Percentiles rank a stretch among this genome's conserved stretches.
Conservation (phyloP, 2,113 vertebrate genomes). For the Parus major region DNA sequence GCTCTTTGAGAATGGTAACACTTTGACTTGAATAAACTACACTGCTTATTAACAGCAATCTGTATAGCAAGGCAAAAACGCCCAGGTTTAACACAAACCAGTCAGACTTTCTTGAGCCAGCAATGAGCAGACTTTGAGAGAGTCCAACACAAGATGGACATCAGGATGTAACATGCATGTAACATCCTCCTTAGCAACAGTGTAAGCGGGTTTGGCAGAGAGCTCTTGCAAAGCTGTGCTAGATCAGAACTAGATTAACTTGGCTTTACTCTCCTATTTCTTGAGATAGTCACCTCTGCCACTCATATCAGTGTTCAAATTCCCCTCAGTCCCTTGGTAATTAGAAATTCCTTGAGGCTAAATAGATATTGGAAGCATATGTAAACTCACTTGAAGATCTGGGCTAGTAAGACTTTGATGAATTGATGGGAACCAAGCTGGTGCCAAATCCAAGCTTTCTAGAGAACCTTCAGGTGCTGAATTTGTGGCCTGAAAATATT, state of each 20-base stretch:
- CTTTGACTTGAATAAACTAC: conserved; percentile 14
- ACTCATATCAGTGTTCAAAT: background rate
- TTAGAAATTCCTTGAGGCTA: conserved; percentile 34
- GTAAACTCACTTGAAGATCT: background rate
- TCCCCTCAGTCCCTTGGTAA: background rate
- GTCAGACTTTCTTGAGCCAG: background rate
- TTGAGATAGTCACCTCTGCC: conserved; percentile 12
- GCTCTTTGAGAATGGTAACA: background rate
- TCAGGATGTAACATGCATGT: background rate
- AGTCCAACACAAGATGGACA: background rate
- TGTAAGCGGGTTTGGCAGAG: background rate
- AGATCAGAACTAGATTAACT: conserved; percentile 35
- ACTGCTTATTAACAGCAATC: background rate
- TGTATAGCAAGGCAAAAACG: background rate
- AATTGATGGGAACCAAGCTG: background rate
- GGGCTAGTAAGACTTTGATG: background rate
- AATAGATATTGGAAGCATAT: conserved; percentile 38
- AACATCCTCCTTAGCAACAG: background rate
- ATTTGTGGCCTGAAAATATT: background rate
- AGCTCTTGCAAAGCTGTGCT: background rate
- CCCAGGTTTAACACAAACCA: background rate
- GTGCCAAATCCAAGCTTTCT: conserved; percentile 7
- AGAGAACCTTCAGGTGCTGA: background rate
- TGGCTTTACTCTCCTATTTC: conserved; percentile 10
- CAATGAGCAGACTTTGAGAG: background rate